A percentile compares a stretch with the other conserved stretches of the same genome.
These are phyloP conservation scores for Strongylocentrotus purpuratus DNA, from an alignment of 35 echinoderm and acorn worm genomes.

Conservation along the genomic window DNA sequence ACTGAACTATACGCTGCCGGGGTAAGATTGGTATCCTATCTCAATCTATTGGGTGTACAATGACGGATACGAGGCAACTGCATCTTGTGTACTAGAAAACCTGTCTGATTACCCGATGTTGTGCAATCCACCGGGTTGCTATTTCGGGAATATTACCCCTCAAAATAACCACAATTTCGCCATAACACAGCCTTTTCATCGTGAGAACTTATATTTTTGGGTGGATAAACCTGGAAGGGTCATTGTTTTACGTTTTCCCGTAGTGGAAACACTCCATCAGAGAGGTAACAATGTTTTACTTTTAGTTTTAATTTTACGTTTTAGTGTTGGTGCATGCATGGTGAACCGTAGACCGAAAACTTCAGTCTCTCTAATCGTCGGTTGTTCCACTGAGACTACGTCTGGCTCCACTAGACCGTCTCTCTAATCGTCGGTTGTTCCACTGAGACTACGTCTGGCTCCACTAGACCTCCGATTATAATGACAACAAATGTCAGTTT, in stretches of 20 bases:
- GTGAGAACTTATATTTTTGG: background rate
- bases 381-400: no score
- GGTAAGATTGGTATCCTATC: conserved; percentile 15
- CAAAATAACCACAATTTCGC: background rate
- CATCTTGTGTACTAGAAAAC: background rate
- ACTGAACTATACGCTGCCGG: background rate
- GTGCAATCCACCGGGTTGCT: conserved; percentile 21
- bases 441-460: no score
- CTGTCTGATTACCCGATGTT: conserved; percentile 27
- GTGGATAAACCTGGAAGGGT: background rate
- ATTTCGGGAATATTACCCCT: background rate
- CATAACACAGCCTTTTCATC: background rate
- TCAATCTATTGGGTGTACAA: background rate
- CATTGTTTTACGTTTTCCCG: no score
- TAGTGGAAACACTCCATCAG: background rate
- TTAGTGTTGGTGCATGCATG: no score
- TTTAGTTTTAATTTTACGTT: no score
- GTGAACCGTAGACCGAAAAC: no score
- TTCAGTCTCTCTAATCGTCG: no score
- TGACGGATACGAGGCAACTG: no score
- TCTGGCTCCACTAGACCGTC: no score
- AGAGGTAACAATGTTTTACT: background rate
- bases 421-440: no score
- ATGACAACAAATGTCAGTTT: no score
- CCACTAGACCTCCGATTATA: no score